Percentiles rank a stretch among this genome's conserved stretches.
phyloP scores from a whole-genome alignment of 2,113 vertebrate genomes.

The Brachyistius frenatus region DNA sequence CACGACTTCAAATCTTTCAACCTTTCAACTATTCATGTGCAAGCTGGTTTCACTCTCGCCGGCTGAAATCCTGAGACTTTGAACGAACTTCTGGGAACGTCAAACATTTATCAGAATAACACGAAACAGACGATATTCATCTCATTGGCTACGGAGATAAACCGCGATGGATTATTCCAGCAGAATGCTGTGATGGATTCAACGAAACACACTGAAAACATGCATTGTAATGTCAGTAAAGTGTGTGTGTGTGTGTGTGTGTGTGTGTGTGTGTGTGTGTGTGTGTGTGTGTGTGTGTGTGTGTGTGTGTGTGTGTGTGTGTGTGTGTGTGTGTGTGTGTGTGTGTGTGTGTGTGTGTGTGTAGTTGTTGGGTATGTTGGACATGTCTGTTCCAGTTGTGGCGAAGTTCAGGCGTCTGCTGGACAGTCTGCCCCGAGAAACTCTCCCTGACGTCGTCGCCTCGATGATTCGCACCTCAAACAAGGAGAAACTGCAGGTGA shows the following conservation, averaged over 20 bases:
- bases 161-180: background rate
- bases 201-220: background rate
- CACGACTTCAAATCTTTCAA: no score
- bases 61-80: background rate
- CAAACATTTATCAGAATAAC: background rate
- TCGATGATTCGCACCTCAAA: constrained; percentile 96
- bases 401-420: constrained; percentile 93
- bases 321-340: constrained; percentile 4
- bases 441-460: constrained; percentile 93
- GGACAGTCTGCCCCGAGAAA: constrained; percentile 93
- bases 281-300: constrained; percentile 16
- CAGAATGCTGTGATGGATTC: background rate
- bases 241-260: background rate
- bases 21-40: background rate
- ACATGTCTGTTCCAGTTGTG: constrained; percentile 95
- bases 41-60: background rate
- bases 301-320: background rate
- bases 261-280: background rate
- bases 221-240: background rate
- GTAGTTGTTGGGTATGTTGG: constrained; percentile 93
- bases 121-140: background rate
- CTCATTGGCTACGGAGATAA: background rate
- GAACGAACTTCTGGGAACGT: background rate
- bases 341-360: constrained; percentile 24
- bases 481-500: constrained; percentile 97